These are phyloP conservation scores for Aporophyla nigra DNA, from an alignment of 2,888 invertebrate species.

Conservation along the genomic window DNA sequence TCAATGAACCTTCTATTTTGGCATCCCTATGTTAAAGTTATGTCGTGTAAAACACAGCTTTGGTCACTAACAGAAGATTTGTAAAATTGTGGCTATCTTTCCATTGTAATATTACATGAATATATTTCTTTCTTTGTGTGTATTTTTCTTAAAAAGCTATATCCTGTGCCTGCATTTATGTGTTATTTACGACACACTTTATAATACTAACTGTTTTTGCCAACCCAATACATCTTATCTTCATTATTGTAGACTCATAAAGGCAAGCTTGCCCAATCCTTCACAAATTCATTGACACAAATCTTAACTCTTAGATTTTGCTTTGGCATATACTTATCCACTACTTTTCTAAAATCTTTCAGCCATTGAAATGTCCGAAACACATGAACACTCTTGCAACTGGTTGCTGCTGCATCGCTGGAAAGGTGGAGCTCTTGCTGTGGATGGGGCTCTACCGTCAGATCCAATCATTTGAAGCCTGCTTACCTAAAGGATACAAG, in stretches of 20 bases:
- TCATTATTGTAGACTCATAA: background rate
- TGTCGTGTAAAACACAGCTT: background rate
- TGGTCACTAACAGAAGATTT: background rate
- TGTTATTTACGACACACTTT: background rate
- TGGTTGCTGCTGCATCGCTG: conserved; percentile 79
- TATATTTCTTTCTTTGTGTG: background rate
- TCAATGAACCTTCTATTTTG: background rate
- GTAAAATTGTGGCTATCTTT: background rate
- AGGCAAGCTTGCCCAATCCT: too few relatives aligned
- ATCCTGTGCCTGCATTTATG: background rate
- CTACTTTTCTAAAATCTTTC: conserved; percentile 56
- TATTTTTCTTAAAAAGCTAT: background rate
- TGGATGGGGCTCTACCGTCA: conserved; percentile 83
- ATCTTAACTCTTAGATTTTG: background rate
- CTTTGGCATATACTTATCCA: background rate
- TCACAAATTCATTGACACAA: background rate
- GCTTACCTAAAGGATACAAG: conserved; percentile 76
- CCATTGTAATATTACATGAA: background rate
- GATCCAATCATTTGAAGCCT: conserved; percentile 71
- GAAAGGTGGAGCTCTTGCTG: conserved; percentile 79
- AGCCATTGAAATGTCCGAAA: conserved; percentile 87
- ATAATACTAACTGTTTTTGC: too few relatives aligned
- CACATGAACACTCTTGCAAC: conserved; percentile 75
- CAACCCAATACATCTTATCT: background rate
- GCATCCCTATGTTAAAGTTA: too few relatives aligned